Conservation (phyloP, 2,113 vertebrate species). For the Zosterops lateralis region DNA sequence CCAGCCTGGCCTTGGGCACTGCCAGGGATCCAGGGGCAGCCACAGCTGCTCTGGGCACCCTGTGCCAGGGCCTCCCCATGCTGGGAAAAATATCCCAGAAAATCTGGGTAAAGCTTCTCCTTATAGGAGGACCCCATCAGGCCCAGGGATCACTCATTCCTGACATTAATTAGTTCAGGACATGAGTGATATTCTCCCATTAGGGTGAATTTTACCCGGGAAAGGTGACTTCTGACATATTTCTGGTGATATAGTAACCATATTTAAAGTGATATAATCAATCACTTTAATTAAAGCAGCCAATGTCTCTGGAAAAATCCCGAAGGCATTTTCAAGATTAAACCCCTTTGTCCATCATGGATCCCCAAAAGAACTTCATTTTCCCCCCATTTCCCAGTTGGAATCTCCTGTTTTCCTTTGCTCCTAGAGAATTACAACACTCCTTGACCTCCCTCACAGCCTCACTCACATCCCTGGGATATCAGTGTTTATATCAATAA, state of each 20-base stretch:
- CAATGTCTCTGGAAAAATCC: background rate
- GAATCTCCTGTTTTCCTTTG: background rate
- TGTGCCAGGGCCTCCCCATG: background rate
- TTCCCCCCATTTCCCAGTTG: background rate
- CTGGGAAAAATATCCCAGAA: background rate
- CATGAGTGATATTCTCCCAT: background rate
- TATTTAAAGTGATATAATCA: background rate
- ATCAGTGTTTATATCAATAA: background rate
- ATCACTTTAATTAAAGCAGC: slow-evolving; percentile 25
- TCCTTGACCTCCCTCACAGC: background rate
- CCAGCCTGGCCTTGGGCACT: background rate
- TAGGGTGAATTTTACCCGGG: background rate
- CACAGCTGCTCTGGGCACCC: background rate
- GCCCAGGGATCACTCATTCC: background rate
- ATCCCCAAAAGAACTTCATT: background rate
- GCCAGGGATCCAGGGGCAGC: background rate
- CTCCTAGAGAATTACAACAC: background rate
- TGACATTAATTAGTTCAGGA: background rate
- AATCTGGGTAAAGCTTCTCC: background rate
- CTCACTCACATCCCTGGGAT: background rate
- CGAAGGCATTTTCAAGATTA: background rate
- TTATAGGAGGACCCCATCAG: background rate
- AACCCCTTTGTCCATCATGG: background rate
- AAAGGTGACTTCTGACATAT: background rate
- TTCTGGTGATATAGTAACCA: background rate